phyloP scores from a whole-genome alignment of 1,140 invertebrate genomes.

The Cotesia typhae region DNA sequence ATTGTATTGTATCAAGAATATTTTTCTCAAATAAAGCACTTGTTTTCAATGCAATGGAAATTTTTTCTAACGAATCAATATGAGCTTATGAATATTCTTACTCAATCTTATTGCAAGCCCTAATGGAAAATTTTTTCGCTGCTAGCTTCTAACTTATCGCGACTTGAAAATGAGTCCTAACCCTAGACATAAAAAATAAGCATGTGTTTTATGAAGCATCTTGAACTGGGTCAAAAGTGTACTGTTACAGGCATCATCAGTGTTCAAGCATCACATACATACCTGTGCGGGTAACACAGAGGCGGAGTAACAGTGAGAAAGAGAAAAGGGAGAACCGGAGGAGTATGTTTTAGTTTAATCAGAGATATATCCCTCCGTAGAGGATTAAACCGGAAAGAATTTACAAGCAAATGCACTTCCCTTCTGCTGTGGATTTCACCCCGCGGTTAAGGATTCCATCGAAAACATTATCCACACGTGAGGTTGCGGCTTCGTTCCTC shows the following conservation, averaged over 20 bases:
- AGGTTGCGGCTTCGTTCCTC: neutral
- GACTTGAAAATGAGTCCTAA: neutral
- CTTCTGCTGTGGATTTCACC: constrained; percentile 25
- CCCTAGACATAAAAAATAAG: no score
- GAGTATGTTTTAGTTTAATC: constrained; percentile 10
- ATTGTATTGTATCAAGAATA: no score
- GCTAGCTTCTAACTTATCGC: neutral
- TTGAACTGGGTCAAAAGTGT: constrained; percentile 26
- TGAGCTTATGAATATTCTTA: no score
- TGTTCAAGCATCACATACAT: neutral
- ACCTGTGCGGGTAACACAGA: neutral
- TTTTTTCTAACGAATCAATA: no score
- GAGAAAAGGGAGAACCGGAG: neutral
- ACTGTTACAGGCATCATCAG: neutral
- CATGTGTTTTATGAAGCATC: neutral
- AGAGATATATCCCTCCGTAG: constrained; percentile 17
- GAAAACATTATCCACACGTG: constrained; percentile 18
- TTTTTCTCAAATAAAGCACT: no score
- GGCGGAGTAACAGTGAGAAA: no score
- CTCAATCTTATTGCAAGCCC: no score
- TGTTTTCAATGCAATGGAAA: no score
- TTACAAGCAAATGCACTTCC: constrained; percentile 39
- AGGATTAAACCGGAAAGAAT: constrained; percentile 35
- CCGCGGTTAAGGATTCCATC: constrained; percentile 6
- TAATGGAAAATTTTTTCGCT: neutral